Evolutionary conservation across 2,888 invertebrate species (phyloP), one percentile per base, ranked within the genome.

Genomic region (Rhamphomyia laevipes): DNA sequence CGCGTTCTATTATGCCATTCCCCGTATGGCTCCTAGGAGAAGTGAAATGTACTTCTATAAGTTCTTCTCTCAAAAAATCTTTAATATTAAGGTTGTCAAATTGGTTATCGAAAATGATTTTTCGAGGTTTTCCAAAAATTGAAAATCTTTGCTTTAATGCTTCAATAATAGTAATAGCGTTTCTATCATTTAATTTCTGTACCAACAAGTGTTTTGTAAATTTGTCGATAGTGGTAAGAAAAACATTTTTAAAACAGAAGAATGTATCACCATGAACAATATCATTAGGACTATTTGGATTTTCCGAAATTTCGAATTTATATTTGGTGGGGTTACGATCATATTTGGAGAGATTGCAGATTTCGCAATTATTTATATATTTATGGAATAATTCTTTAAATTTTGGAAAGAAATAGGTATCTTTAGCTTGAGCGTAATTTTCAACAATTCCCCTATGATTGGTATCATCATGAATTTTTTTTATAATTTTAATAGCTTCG

Each of bases 211-310:
- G 45, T 46, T 51, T 51, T 10, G 45, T 47, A 17, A 47, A 47
- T 35, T 50, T 50, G 21, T 50, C 50, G 11, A 50, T 47, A 13
- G 16, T 30, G 3, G 51, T 51, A 10, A 47, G 35, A 17, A 45
- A 47, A 1, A 18, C n/a, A 21, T 42, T 10, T 1, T 47, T 35
- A n/a, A 13, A 35, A 35, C 35, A 35, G 12, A 35, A 35, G 35
- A 35, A 30, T 30, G 11, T 11, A 11, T 30, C 30, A 6, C 30
- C 30, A 30, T 30, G 30, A 30, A 30, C 7, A 30, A 30, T 30
- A 9, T 30, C 30, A 11, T 30, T 30, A 30, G 30, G 30, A 11
- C 11, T 30, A 9, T 9, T 30, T 6, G 30, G 30, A 6, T 6
- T 9, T 30, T 9, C 30, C 7, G 30, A 30, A 9, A 30, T 9